Conservation (phyloP, 1,140 invertebrate genomes). For the Aporrectodea caliginosa region DNA sequence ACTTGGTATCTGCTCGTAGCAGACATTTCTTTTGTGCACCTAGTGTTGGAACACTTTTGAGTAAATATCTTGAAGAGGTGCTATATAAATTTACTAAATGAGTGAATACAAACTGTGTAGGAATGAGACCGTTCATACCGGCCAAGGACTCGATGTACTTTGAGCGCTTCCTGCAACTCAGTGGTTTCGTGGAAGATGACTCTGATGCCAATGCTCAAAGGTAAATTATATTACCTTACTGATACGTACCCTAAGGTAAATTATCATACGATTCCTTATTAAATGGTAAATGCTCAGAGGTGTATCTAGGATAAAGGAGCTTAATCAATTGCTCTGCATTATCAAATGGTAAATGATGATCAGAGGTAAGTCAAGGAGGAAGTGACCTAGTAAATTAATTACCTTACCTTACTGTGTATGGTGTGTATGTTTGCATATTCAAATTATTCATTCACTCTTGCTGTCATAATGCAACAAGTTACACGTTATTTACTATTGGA, state of each 20-base stretch:
- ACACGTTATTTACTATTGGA: too few species aligned
- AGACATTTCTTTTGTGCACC: neutral
- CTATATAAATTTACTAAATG: neutral
- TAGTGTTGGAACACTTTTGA: neutral
- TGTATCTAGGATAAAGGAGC: too few species aligned
- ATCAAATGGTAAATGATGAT: too few species aligned
- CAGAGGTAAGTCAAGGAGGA: too few species aligned
- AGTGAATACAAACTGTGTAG: too few species aligned
- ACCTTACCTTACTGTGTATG: too few species aligned
- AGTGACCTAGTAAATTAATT: too few species aligned
- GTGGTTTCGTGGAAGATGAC: conserved; percentile 1
- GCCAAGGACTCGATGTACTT: conserved; percentile 28
- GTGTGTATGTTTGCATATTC: too few species aligned
- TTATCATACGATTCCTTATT: neutral
- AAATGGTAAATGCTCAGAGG: neutral
- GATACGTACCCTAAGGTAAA: neutral
- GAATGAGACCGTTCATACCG: conserved; percentile 34
- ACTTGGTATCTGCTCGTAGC: too few species aligned
- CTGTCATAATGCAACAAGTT: too few species aligned
- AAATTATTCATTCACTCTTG: too few species aligned
- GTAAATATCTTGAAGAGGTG: neutral
- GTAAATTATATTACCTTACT: neutral
- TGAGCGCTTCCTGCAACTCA: conserved; percentile 28
- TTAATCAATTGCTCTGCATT: too few species aligned
- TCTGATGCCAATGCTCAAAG: neutral